Base-by-base conservation (phyloP, 2,113 vertebrate species). In the Pluvianellus socialis region DNA sequence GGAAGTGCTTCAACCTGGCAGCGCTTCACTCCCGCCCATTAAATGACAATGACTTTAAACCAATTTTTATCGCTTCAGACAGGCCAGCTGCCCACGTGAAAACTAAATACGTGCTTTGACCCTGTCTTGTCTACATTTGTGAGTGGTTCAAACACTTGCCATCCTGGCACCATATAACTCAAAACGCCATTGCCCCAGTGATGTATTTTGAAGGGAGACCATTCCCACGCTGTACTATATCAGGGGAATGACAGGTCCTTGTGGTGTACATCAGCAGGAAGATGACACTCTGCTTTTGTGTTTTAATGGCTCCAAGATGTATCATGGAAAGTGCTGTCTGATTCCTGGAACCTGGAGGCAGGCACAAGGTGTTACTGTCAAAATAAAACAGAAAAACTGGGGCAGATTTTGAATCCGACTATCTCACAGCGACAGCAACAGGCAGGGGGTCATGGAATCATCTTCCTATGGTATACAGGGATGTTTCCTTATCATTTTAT, bases 221-320 rank as follows among this genome's bases (percentile, higher is more conserved):
- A 10, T 93, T 94, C 90, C 87, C 90, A 49, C 1, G 6, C 84
- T 81, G 74, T 9, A 61, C 76, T 97, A 58, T 15, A 80, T 97
- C 97, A 96, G 61, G 3, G 12, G 68, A 63, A 61, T 97, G 98
- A 92, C 97, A 97, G 35, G 47, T 88, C 84, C 80, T 96, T 79
- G 56, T 77, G 89, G 50, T 84, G 83, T 86, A 86, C 92, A 84
- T 96, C 95, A 97, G 79, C 84, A 90, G 86, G 58, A 89, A 84
- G 94, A 91, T 85, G 95, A 97, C 97, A 91, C 30, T 82, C 75
- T 21, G 59, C 94, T 79, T 97, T 94, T 92, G 65, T 95, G 80
- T 93, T 96, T 96, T 88, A 94, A 96, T 85, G 89, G 45, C 84
- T 91, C 65, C 72, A 68, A 79, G 79, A 97, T 79, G 74, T 20